Evolutionary conservation across 1,140 invertebrate species (phyloP).

Genomic region (Aphaenogaster floridana): DNA sequence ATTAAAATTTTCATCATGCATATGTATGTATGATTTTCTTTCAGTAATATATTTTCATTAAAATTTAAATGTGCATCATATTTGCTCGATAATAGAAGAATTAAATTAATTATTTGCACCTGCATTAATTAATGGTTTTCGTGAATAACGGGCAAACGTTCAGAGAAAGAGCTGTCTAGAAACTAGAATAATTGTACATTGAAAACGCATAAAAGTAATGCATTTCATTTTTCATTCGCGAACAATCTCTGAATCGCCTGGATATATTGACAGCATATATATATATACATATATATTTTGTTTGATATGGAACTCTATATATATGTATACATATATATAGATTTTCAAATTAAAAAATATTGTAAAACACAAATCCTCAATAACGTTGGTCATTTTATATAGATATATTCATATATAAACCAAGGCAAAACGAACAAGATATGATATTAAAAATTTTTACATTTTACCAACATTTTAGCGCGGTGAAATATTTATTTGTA

Average conservation of each 20-base stretch:
- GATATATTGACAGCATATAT: slow-evolving; percentile 22
- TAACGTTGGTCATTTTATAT: slow-evolving; percentile 24
- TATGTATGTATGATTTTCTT: slow-evolving; percentile 10
- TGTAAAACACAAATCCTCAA: slow-evolving; percentile 20
- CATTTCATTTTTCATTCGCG: slow-evolving; percentile 35
- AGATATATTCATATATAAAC: slow-evolving; percentile 38
- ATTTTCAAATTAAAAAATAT: slow-evolving; percentile 44
- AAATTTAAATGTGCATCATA: slow-evolving; percentile 21
- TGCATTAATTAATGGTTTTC: slow-evolving; percentile 30
- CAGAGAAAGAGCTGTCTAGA: slow-evolving; percentile 31
- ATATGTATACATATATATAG: neutral
- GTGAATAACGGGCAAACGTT: neutral
- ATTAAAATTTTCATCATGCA: neutral
- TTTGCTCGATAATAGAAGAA: slow-evolving; percentile 34
- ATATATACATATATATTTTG: slow-evolving; percentile 23
- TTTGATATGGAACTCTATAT: neutral
- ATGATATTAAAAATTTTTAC: slow-evolving; percentile 32
- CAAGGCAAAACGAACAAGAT: neutral
- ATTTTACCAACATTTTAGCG: slow-evolving; percentile 10
- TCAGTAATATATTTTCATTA: slow-evolving; percentile 16
- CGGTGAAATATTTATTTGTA: slow-evolving; percentile 39
- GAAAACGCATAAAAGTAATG: slow-evolving; percentile 41
- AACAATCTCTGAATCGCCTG: slow-evolving; percentile 5
- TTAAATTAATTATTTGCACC: slow-evolving; percentile 29
- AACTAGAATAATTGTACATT: slow-evolving; percentile 42